Percentiles rank a stretch among this genome's conserved stretches.
Evolutionary conservation across 1,140 invertebrate genomes (phyloP).

Genomic region (Plutomurus gul): DNA sequence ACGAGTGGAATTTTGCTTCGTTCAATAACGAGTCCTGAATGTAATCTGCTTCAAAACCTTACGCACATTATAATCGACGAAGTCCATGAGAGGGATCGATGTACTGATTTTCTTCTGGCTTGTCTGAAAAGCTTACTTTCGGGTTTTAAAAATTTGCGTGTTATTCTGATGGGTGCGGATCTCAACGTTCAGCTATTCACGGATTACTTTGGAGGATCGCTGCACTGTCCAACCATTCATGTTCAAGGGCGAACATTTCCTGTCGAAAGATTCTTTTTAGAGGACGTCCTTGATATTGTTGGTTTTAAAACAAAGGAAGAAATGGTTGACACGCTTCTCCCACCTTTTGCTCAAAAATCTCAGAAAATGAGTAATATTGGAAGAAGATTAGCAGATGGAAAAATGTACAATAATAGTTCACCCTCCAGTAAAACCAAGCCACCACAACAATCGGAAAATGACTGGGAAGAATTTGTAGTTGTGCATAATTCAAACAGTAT

Average conservation of each 20-base stretch:
- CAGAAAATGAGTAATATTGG: not conserved
- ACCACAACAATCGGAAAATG: too few relatives aligned
- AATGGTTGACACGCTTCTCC: too few relatives aligned
- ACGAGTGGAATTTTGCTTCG: slow-evolving; percentile 87
- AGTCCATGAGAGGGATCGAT: slow-evolving; percentile 90
- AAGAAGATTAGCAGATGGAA: slow-evolving; percentile 58
- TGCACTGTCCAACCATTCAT: slow-evolving; percentile 68
- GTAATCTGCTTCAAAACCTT: slow-evolving; percentile 68
- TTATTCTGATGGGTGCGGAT: slow-evolving; percentile 95
- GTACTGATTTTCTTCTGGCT: slow-evolving; percentile 89
- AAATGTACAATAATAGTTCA: slow-evolving; percentile 67
- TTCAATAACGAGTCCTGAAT: slow-evolving; percentile 76
- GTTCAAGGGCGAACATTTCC: slow-evolving; percentile 79
- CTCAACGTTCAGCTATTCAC: slow-evolving; percentile 79
- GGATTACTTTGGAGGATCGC: slow-evolving; percentile 76
- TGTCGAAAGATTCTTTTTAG: slow-evolving; percentile 78
- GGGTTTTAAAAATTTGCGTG: slow-evolving; percentile 72
- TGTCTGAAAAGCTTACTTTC: slow-evolving; percentile 76
- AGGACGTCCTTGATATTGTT: slow-evolving; percentile 63
- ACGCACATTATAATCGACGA: slow-evolving; percentile 88
- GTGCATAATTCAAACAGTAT: not conserved
- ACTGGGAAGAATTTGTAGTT: not conserved
- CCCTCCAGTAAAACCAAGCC: too few relatives aligned
- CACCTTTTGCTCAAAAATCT: too few relatives aligned
- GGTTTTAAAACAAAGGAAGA: too few relatives aligned